Conservation (phyloP, 2,797 vertebrate species). For the Strix occidentalis region DNA sequence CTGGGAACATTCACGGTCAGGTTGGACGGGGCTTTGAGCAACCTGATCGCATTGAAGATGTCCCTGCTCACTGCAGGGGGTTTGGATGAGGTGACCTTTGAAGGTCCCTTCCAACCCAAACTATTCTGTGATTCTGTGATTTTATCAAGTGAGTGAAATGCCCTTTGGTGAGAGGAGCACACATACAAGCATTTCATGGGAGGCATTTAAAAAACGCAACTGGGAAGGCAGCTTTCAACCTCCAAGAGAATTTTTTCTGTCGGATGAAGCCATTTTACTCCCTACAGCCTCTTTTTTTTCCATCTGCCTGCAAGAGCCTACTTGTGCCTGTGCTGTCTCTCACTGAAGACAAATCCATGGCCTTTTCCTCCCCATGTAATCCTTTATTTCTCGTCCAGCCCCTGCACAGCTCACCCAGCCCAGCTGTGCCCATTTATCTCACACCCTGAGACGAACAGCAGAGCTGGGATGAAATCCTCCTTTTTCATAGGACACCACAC, state of each 20-base stretch:
- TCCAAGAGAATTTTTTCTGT: not conserved
- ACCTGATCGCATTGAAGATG: rapidly evolving
- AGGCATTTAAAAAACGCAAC: not conserved
- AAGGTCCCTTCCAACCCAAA: not conserved
- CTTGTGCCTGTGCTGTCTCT: not conserved
- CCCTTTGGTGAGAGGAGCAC: not conserved
- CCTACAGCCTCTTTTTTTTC: not conserved
- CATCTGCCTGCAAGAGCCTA: not conserved
- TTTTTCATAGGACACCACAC: not conserved
- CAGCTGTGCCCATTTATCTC: not conserved
- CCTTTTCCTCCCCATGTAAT: not conserved
- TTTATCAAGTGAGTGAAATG: not conserved
- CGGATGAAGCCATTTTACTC: not conserved
- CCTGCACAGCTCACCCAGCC: not conserved
- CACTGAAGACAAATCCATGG: not conserved
- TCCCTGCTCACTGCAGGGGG: not conserved
- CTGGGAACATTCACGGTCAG: not conserved
- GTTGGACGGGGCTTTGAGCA: rapidly evolving
- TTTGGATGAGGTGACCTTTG: rapidly evolving
- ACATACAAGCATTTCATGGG: not conserved
- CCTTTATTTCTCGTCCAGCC: not conserved
- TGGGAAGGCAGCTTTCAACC: not conserved
- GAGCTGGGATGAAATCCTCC: not conserved
- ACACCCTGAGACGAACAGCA: not conserved
- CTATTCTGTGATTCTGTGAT: not conserved